Percentiles rank a stretch among this genome's conserved stretches.
These are phyloP conservation scores for Carettochelys insculpta DNA, from an alignment of 2,113 vertebrate species.

Conservation along the genomic window DNA sequence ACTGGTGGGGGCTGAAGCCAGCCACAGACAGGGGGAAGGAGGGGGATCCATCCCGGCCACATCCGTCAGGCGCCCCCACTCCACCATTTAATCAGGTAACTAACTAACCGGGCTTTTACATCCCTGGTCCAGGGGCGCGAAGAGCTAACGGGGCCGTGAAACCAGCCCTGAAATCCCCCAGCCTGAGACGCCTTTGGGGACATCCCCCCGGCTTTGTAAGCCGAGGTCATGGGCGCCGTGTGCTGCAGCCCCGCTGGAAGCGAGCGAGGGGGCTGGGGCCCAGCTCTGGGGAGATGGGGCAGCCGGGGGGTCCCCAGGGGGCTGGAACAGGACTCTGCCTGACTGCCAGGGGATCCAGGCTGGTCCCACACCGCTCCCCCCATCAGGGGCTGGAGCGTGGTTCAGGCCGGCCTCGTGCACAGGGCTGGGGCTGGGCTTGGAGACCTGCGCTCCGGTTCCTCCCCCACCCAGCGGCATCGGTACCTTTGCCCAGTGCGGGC, in stretches of 20 bases:
- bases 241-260: too few relatives aligned
- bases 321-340: not conserved
- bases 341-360: not conserved
- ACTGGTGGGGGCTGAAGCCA: too few relatives aligned
- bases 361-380: not conserved
- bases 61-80: too few relatives aligned
- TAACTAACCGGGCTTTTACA: too few relatives aligned
- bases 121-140: not conserved
- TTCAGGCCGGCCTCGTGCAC: fast-evolving
- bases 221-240: not conserved
- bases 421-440: fast-evolving
- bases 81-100: too few relatives aligned
- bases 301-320: not conserved
- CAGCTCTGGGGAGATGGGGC: too few relatives aligned
- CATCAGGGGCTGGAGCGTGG: fast-evolving
- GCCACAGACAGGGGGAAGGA: too few relatives aligned
- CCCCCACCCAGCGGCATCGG: fast-evolving
- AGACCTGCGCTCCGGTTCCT: fast-evolving
- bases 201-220: not conserved
- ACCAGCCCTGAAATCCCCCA: not conserved
- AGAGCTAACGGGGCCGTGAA: not conserved
- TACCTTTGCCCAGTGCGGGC: slow-evolving; percentile 83
- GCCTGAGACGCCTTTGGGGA: not conserved
- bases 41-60: too few relatives aligned
- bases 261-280: not conserved